A percentile compares a stretch with the other conserved stretches of the same genome.
Conservation (phyloP, 2,113 vertebrate genomes). For the Procapra przewalskii region DNA sequence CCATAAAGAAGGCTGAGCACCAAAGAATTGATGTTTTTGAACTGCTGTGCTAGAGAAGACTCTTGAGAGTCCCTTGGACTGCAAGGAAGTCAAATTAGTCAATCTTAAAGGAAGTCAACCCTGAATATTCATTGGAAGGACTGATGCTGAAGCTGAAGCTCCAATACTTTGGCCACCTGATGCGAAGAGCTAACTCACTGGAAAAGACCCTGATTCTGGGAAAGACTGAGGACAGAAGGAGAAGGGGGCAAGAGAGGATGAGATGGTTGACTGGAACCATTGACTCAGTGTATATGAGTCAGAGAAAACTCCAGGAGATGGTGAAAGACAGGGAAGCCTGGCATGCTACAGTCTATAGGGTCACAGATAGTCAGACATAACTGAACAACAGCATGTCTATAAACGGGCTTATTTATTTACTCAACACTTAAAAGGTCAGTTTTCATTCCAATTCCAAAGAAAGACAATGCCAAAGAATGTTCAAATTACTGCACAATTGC, state of each 20-base stretch:
- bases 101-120: neutral
- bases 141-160: neutral
- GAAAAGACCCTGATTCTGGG: neutral
- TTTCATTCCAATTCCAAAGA: too few relatives aligned
- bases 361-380: neutral
- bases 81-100: neutral
- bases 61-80: neutral
- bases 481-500: too few relatives aligned
- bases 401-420: neutral
- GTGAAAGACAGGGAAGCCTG: neutral
- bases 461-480: too few relatives aligned
- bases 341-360: neutral
- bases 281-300: neutral
- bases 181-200: neutral
- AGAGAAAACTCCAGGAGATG: neutral
- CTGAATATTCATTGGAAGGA: neutral
- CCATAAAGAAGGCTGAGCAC: neutral
- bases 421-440: neutral
- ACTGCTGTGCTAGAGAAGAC: neutral
- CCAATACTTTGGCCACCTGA: neutral
- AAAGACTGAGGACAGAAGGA: neutral
- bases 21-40: neutral
- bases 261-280: neutral
- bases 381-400: neutral
- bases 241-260: neutral